Evolutionary conservation across 2,113 vertebrate genomes (phyloP).

Genomic region (Regulus satrapa): DNA sequence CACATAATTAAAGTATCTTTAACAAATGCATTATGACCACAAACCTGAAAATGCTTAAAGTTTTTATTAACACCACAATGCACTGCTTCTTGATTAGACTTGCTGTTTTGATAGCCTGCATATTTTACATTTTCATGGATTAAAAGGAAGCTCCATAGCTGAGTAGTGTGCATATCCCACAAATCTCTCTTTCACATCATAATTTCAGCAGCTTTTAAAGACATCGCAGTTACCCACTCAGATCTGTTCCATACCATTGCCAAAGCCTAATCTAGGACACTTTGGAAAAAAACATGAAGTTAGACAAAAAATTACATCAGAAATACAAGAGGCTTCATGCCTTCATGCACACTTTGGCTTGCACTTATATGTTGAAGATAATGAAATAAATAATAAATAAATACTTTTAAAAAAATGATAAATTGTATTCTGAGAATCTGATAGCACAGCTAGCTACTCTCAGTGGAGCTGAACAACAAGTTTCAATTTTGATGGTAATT

Average conservation of each 20-base stretch:
- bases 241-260: neutral
- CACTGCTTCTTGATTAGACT: neutral
- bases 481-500: neutral
- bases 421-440: neutral
- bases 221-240: neutral
- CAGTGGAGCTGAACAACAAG: neutral
- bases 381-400: neutral
- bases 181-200: neutral
- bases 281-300: neutral
- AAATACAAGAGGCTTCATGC: neutral
- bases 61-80: neutral
- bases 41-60: neutral
- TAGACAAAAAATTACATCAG: neutral
- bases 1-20: neutral
- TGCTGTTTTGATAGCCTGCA: neutral
- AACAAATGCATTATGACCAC: neutral
- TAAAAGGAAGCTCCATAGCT: neutral
- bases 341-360: neutral
- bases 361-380: neutral
- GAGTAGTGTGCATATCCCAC: neutral
- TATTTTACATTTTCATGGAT: neutral
- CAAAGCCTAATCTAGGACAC: neutral
- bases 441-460: neutral
- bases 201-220: neutral
- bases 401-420: too few relatives aligned